phyloP scores from a whole-genome alignment of 1,140 invertebrate species.

The Meloidogyne hapla region DNA sequence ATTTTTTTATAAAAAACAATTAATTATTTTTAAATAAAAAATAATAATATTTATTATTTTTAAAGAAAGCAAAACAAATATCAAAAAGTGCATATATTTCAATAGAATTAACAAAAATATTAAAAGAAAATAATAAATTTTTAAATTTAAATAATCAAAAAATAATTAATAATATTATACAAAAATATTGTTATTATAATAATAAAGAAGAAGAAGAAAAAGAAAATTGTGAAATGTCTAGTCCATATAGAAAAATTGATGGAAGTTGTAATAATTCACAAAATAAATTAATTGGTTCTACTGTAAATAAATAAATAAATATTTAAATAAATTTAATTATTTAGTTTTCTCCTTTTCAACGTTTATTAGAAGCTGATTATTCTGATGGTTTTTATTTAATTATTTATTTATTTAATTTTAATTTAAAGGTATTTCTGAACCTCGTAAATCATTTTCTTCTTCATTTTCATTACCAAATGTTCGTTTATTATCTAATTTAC shows the following conservation, averaged over 20 bases:
- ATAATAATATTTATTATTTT: neutral
- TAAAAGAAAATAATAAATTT: neutral
- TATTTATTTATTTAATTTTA: slow-evolving; percentile 33
- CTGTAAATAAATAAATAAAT: neutral
- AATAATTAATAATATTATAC: neutral
- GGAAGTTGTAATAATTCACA: slow-evolving; percentile 49
- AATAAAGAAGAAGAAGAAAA: slow-evolving; percentile 4
- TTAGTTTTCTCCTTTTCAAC: slow-evolving; percentile 35
- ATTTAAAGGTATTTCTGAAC: slow-evolving; percentile 41
- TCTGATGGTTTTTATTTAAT: slow-evolving; percentile 36
- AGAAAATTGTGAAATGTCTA: slow-evolving; percentile 28
- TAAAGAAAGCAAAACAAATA: slow-evolving; percentile 2
- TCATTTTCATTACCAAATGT: slow-evolving; percentile 41
- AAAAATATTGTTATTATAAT: neutral
- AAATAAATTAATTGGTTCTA: slow-evolving; percentile 36
- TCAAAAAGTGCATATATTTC: neutral
- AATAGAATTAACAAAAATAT: neutral
- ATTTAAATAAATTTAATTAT: neutral
- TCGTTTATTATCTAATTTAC: slow-evolving; percentile 48
- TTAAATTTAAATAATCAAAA: neutral
- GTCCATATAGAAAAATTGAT: slow-evolving; percentile 39
- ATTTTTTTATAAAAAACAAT: no score
- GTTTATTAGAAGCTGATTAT: slow-evolving; percentile 43
- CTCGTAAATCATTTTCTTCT: slow-evolving; percentile 39
- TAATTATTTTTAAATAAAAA: neutral